Conservation (phyloP, 2,113 vertebrate genomes). For the Orcinus orca region DNA sequence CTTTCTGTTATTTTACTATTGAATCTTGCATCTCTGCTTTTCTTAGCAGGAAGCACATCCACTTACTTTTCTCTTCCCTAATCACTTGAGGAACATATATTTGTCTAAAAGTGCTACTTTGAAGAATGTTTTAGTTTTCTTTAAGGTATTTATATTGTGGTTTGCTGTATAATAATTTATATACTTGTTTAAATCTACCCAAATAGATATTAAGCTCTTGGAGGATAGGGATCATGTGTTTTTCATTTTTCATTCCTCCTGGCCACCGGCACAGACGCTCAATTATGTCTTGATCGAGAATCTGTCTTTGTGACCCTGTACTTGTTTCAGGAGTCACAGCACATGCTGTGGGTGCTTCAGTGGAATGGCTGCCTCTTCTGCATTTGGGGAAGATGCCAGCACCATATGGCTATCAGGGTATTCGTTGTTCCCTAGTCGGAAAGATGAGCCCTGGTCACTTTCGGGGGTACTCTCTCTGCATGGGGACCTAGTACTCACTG, state of each 20-base stretch:
- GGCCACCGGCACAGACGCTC: rapidly evolving
- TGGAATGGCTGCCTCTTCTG: neutral
- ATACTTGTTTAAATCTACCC: too few relatives aligned
- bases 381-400: neutral
- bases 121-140: neutral
- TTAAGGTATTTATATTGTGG: neutral
- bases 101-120: neutral
- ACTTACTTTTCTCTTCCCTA: neutral
- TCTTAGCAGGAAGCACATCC: neutral
- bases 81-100: neutral
- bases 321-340: rapidly evolving
- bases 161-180: neutral
- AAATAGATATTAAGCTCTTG: rapidly evolving
- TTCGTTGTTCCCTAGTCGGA: rapidly evolving
- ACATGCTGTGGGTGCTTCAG: rapidly evolving
- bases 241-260: rapidly evolving
- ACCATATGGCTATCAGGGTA: rapidly evolving
- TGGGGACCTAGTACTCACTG: neutral
- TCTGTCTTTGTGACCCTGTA: rapidly evolving
- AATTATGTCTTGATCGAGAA: rapidly evolving
- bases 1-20: rapidly evolving
- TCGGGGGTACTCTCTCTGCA: neutral
- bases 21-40: rapidly evolving
- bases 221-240: rapidly evolving
- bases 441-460: neutral